These are phyloP conservation scores for Pseudopipra pipra DNA, from an alignment of 2,113 vertebrate genomes.

Conservation along the genomic window DNA sequence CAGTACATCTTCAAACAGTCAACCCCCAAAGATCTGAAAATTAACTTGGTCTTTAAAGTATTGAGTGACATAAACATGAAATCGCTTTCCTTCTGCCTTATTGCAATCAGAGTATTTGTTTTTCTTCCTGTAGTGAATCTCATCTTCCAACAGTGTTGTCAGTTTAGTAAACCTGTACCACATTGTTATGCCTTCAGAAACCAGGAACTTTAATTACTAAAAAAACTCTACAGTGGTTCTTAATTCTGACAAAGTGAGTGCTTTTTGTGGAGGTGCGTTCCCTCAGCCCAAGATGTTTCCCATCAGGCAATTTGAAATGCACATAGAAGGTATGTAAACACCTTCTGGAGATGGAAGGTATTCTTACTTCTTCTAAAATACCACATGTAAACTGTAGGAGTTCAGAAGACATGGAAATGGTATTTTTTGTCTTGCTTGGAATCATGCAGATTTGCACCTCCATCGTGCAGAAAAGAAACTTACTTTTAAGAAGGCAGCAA, in stretches of 20 bases:
- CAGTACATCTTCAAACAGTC: background rate
- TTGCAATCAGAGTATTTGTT: background rate
- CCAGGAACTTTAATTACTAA: background rate
- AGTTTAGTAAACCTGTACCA: background rate
- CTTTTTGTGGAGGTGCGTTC: background rate
- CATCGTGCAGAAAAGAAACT: background rate
- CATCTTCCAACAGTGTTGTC: background rate
- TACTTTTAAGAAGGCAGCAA: background rate
- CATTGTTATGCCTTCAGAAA: background rate
- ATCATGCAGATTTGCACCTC: background rate
- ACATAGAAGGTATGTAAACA: background rate
- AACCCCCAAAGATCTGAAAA: background rate
- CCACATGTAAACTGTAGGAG: background rate
- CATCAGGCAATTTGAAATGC: background rate
- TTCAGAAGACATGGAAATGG: background rate
- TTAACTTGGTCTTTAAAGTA: background rate
- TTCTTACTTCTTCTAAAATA: background rate
- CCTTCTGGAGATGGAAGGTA: background rate
- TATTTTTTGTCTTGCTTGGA: background rate
- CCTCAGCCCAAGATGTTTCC: background rate
- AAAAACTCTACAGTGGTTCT: background rate
- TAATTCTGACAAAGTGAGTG: background rate
- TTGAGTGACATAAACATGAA: background rate
- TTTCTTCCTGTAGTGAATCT: background rate
- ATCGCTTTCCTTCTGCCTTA: background rate